Conservation (phyloP, 2,888 invertebrate genomes). For the Eilema griseolum region DNA sequence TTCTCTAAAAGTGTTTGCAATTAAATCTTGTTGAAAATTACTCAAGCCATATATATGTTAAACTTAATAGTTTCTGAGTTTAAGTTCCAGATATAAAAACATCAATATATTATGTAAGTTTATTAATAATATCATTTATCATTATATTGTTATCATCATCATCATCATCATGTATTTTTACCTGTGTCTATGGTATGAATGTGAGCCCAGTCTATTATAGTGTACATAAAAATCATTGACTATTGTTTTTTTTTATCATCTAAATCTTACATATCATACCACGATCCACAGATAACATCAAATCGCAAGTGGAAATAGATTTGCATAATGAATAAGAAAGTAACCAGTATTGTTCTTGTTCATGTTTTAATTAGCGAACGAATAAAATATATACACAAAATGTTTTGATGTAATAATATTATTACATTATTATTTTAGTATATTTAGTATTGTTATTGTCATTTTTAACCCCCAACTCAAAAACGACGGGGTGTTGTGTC, state of each 20-base stretch:
- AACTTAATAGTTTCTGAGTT: neutral
- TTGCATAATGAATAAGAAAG: constrained; percentile 10
- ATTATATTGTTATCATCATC: neutral
- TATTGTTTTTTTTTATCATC: neutral
- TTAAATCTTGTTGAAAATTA: neutral
- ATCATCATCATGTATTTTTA: too few relatives aligned
- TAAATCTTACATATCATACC: constrained; percentile 3
- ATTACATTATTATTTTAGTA: constrained; percentile 2
- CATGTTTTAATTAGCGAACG: constrained; percentile 12
- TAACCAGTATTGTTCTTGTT: neutral
- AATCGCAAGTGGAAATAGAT: constrained; percentile 9
- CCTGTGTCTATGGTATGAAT: too few relatives aligned
- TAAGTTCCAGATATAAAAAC: neutral
- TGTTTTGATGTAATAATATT: neutral
- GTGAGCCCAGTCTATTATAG: neutral
- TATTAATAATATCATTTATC: neutral
- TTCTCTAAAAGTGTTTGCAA: constrained; percentile 2
- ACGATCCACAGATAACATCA: constrained; percentile 14
- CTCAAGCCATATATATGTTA: neutral
- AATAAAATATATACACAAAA: constrained; percentile 11
- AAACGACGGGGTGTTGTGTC: too few relatives aligned
- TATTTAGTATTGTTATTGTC: neutral
- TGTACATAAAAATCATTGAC: neutral
- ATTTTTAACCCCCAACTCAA: too few relatives aligned
- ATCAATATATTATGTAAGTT: neutral